These are phyloP conservation scores for Luperina testacea DNA, from an alignment of 2,888 invertebrate species.

Conservation along the genomic window DNA sequence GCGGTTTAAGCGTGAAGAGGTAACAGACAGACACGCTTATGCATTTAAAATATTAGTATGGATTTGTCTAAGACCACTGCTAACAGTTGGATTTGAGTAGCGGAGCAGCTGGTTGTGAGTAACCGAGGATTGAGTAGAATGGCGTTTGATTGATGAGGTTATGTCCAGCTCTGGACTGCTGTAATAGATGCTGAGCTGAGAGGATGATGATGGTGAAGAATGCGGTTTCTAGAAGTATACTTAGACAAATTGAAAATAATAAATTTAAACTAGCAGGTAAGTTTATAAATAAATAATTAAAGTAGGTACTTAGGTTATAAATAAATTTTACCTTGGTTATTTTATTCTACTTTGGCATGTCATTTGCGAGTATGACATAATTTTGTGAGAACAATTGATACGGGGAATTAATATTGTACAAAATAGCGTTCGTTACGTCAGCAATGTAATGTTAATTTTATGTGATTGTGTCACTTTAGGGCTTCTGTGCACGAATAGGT, in stretches of 20 bases:
- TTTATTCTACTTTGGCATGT: background rate
- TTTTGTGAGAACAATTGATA: slow-evolving; percentile 50
- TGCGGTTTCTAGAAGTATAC: background rate
- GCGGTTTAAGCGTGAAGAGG: too few species aligned
- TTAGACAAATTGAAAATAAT: background rate
- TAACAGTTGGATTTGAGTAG: background rate
- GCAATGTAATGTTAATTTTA: background rate
- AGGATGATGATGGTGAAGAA: too few species aligned
- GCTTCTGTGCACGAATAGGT: background rate
- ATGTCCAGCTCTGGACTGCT: background rate
- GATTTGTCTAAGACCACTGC: too few species aligned
- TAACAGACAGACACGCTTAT: too few species aligned
- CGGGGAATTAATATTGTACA: slow-evolving; percentile 34
- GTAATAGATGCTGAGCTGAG: too few species aligned
- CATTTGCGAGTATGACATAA: slow-evolving; percentile 53
- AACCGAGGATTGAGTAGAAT: too few species aligned
- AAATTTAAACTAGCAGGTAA: slow-evolving; percentile 1
- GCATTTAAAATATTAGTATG: too few species aligned
- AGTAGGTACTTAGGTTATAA: slow-evolving; percentile 12
- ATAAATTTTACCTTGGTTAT: slow-evolving; percentile 12
- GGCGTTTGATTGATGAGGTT: background rate
- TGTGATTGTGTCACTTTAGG: slow-evolving; percentile 1
- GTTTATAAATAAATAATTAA: background rate
- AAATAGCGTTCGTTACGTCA: slow-evolving; percentile 15
- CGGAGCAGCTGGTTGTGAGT: background rate